Evolutionary conservation across 2,113 vertebrate genomes (phyloP), one percentile per base, ranked within the genome.

Genomic region (Takifugu flavidus): DNA sequence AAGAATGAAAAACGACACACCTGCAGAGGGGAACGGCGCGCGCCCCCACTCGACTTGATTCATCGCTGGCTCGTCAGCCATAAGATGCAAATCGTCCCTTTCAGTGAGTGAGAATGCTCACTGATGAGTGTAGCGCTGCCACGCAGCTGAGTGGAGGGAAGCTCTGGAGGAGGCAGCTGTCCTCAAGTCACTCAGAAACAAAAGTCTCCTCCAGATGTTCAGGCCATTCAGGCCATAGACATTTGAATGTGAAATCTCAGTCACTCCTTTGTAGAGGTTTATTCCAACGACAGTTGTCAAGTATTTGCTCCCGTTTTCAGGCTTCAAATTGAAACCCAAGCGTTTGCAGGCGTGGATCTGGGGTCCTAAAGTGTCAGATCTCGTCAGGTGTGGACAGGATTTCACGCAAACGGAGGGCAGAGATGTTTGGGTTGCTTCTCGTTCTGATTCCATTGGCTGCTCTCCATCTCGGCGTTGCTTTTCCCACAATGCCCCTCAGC

Each of bases 171-270:
- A 82, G 59, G 65, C 80, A 85, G 86, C 78, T 85, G 84, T 67
- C 66, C 72, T 74, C 71, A 72, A 84, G 63, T 73, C 67, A 76
- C 49, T 81, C 20, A 45, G 60, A 29, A 77, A 83, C 76, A 82
- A 82, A 82, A 69, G 64, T 72, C 82, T 52, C 58, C 2, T 65
- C 74, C 86, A 86, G 86, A 86, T 86, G 86, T 86, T 78, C 63
- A 51, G 49, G 25, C 27, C 3, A 72, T 70, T 27, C 51, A 14
- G 63, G 61, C 43, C 3, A 31, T 4, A 31, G 4, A 68, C 5
- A 69, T 80, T 29, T 80, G 53, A 86, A 84, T 78, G 69, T 75
- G 70, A 84, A 82, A 55, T 28, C 14, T 49, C 13, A 20, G 46
- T 25, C 56, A 70, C 51, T 69, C 67, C 15, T 44, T 47, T 44